Conservation (phyloP, 1,140 invertebrate species). For the Metopolophium dirhodum region DNA sequence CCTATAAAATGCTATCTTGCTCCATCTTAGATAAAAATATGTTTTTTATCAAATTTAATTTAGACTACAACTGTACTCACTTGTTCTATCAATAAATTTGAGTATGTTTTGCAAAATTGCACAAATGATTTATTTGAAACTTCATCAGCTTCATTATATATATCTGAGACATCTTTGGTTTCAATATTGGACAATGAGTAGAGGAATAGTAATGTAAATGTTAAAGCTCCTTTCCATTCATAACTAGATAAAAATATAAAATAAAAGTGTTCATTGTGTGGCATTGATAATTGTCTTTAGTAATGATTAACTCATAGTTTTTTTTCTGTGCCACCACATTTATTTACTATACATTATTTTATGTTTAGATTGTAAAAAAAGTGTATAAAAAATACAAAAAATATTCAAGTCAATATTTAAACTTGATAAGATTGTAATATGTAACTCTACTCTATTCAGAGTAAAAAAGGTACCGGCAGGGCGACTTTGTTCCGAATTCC, state of each 20-base stretch:
- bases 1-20: too few relatives aligned
- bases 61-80: background rate
- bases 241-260: background rate
- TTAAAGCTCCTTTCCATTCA: conserved; percentile 45
- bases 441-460: background rate
- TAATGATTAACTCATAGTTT: background rate
- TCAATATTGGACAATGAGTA: conserved; percentile 41
- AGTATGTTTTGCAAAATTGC: conserved; percentile 26
- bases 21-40: background rate
- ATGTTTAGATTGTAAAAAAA: background rate
- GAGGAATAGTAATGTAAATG: conserved; percentile 18
- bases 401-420: background rate
- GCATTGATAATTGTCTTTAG: background rate
- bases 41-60: background rate
- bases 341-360: background rate
- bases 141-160: conserved; percentile 44
- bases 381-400: background rate
- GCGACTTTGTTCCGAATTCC: too few relatives aligned
- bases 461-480: too few relatives aligned
- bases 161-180: background rate
- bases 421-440: background rate
- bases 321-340: background rate
- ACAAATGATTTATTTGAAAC: conserved; percentile 49
- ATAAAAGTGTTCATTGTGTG: background rate
- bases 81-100: conserved; percentile 45